Percentiles rank a stretch among this genome's conserved stretches.
These are phyloP conservation scores for Scarus forsteni DNA, from an alignment of 2,797 vertebrate genomes.

Conservation along the genomic window DNA sequence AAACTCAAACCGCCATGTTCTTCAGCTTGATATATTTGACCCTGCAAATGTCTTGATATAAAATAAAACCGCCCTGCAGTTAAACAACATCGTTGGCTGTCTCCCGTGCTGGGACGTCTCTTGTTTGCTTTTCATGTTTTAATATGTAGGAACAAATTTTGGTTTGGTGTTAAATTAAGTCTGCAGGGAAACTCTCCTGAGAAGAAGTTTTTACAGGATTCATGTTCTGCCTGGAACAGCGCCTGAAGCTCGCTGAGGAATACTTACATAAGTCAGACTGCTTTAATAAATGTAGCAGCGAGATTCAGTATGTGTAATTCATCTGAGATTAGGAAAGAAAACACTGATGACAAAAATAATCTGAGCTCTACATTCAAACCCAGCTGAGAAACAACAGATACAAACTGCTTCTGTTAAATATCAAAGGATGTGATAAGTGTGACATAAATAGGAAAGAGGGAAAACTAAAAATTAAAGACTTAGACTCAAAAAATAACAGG, in stretches of 20 bases:
- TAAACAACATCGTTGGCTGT: background rate
- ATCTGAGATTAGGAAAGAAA: constrained; percentile 1
- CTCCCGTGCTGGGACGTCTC: background rate
- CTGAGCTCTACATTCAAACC: background rate
- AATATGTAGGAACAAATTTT: background rate
- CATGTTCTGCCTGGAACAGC: background rate
- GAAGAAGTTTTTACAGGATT: background rate
- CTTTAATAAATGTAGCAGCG: background rate
- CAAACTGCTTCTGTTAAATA: background rate
- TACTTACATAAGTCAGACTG: background rate
- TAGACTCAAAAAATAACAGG: too few species aligned
- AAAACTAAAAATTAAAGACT: too few species aligned
- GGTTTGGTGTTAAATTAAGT: constrained; percentile 4
- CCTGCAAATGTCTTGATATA: too few species aligned
- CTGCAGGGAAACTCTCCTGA: constrained; percentile 2
- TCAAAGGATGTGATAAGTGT: constrained; percentile 21
- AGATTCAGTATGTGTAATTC: background rate
- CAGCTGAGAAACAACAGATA: background rate
- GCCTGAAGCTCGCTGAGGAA: background rate
- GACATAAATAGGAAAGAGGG: constrained; percentile 5
- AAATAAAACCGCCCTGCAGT: background rate
- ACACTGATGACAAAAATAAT: background rate
- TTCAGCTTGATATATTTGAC: background rate
- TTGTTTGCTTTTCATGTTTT: background rate
- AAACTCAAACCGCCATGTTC: background rate